Conservation (phyloP, 2,888 invertebrate species). For the Cephonodes hylas region DNA sequence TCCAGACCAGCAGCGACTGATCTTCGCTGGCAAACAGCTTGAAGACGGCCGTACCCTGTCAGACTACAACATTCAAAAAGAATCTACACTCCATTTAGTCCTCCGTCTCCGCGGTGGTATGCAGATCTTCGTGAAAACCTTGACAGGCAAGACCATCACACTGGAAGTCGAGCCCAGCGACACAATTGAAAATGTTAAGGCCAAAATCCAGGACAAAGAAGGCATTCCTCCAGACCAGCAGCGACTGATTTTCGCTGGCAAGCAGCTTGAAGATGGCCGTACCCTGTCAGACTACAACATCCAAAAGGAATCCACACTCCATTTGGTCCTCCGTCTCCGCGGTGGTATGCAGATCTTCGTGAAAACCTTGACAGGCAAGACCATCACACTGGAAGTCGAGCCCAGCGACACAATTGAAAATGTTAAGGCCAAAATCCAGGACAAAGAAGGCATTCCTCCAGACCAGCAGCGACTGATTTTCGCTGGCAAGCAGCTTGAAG, state of each 20-base stretch:
- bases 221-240: conserved; percentile 16
- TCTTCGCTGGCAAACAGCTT: conserved; percentile 32
- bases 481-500: conserved; percentile 18
- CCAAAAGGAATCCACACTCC: conserved; percentile 14
- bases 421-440: conserved; percentile 15
- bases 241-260: conserved; percentile 15
- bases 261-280: conserved; percentile 16
- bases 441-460: conserved; percentile 18
- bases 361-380: conserved; percentile 14
- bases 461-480: conserved; percentile 19
- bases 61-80: conserved; percentile 34
- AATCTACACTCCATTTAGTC: conserved; percentile 33
- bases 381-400: conserved; percentile 14
- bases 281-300: conserved; percentile 16
- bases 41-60: conserved; percentile 33
- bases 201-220: conserved; percentile 20
- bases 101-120: conserved; percentile 34
- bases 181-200: conserved; percentile 19
- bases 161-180: conserved; percentile 14
- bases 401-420: conserved; percentile 15
- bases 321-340: conserved; percentile 12
- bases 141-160: conserved; percentile 21
- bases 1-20: conserved; percentile 31
- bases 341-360: conserved; percentile 18
- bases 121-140: conserved; percentile 21